Evolutionary conservation across 2,113 vertebrate genomes (phyloP), one percentile per base, ranked within the genome.

Genomic region (Halcyon malimbica): DNA sequence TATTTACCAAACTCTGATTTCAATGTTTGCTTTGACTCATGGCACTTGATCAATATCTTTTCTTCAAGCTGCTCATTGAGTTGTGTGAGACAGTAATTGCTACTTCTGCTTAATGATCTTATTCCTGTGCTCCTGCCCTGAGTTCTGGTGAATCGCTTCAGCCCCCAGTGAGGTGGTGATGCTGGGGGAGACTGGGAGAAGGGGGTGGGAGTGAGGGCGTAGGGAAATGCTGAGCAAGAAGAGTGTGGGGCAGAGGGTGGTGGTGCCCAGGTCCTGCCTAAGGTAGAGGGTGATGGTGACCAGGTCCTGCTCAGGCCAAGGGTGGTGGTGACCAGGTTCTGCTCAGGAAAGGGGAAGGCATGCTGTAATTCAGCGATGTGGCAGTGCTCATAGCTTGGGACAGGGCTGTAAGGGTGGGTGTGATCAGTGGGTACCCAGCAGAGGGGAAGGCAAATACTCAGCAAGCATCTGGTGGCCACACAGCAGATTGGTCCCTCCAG

Each of bases 1-100:
- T 97, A 97, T 93, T 93, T 94, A 90, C 71, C 67, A 2, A 69
- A 44, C 18, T 16, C 78, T 70, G 50, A 88, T 92, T 69, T 80
- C 83, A 63, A 18, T 62, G 79, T 65, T 92, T 83, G 85, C 82
- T 90, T 83, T 97, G 96, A 37, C 90, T 83, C 71, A 91, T 75
- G 76, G 20, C 64, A 69, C 20, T 37, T 12, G 94, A 96, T 97
- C 64, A 0, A 1, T 96, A 96, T 94, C 92, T 90, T 41, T 29
- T 11, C 83, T 60, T 41, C 46, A 13, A 1, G 2, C 80, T 9
- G 17, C 85, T 93, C 10, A 24, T 73, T 82, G 84, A 1, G 10
- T 63, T 11, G n/a, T 75, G 24, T 10, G 46, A 1, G 3, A 41
- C 33, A 4, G 2, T 97, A 97, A 97, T 96, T 97, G 94, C 25